Evolutionary conservation across 2,888 invertebrate genomes (phyloP), one percentile per base, ranked within the genome.

Genomic region (Dioctria rufipes): DNA sequence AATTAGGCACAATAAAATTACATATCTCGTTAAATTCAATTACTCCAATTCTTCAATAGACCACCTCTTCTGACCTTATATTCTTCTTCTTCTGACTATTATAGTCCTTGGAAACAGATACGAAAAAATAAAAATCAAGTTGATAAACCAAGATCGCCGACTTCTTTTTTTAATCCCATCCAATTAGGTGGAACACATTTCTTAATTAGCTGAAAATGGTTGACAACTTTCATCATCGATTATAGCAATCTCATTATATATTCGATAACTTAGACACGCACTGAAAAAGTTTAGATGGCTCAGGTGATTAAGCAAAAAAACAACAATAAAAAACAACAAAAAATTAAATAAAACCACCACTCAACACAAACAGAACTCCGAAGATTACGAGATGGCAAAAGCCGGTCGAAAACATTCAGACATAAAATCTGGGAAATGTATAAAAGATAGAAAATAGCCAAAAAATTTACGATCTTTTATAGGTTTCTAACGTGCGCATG

Each of bases 181-280:
- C 54, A 71, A 71, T 71, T 71, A 71, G 71, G 49, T 71, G n/a
- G 71, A 46, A 71, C 49, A 71, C 51, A 71, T 71, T 71, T 49
- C 71, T 71, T 71, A 71, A 71, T 71, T 71, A 54, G 51, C 71
- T 46, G 71, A 71, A 71, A 71, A 71, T 71, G 51, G 71, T 71
- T 71, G 71, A 71, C 71, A 71, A 71, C 71, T 71, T 71, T 71
- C 71, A 71, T 71, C 71, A 71, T 51, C 71, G 71, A 71, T 71
- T 71, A 71, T 49, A 71, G 71, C 71, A 71, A 71, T 51, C 71
- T 71, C 71, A 71, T 71, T 71, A 49, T 39, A 71, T 51, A 71
- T 71, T 71, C 71, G 71, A 71, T 71, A 40, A 51, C 39, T 6
- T 71, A 25, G 67, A 46, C 25, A 67, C 67, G 67, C 67, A 46